phyloP scores from a whole-genome alignment of 2,113 vertebrate species.

The Romanogobio albipinnatus region DNA sequence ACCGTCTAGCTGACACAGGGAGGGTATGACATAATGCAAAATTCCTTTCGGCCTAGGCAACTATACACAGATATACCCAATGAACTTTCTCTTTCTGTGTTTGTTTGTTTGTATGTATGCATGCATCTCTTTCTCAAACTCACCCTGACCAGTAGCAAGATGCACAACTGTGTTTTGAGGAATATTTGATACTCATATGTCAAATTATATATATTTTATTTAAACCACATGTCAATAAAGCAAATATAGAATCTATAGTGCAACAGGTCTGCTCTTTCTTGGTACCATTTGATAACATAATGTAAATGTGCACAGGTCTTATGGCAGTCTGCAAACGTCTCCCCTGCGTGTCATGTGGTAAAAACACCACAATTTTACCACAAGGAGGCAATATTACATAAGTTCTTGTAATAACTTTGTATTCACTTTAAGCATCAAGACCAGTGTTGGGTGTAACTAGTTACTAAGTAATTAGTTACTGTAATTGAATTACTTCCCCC shows the following conservation, averaged over 20 bases:
- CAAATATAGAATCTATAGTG: background rate
- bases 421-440: no score
- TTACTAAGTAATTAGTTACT: no score
- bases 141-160: background rate
- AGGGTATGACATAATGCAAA: conserved; percentile 43
- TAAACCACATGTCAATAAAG: background rate
- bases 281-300: background rate
- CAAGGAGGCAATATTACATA: conserved; percentile 40
- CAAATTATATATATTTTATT: background rate
- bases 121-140: background rate
- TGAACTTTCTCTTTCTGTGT: background rate
- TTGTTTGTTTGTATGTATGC: background rate
- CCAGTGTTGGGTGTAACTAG: no score
- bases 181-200: background rate
- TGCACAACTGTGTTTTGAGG: background rate
- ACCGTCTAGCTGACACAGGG: conserved; percentile 12
- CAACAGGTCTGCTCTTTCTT: background rate
- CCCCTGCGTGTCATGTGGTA: background rate
- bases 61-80: conserved; percentile 21
- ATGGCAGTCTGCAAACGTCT: background rate
- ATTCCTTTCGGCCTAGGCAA: conserved; percentile 49
- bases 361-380: conserved; percentile 54
- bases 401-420: conserved; percentile 11
- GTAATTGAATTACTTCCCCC: no score
- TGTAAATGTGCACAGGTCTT: background rate